Evolutionary conservation across 2,888 invertebrate genomes (phyloP).

Genomic region (Cristatella mucedo): DNA sequence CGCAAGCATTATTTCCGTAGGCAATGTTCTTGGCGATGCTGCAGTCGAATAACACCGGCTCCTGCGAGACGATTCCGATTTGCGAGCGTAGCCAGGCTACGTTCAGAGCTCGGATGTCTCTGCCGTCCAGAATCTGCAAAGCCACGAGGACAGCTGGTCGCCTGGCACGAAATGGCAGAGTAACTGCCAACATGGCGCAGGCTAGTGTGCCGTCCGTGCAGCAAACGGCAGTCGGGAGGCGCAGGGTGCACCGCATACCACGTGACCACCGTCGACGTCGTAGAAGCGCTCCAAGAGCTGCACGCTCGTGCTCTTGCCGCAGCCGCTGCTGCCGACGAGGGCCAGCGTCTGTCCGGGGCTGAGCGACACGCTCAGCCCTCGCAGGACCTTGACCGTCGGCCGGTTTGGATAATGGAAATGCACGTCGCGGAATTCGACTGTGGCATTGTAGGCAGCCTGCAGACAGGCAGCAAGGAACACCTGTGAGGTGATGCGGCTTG

Average conservation of each 20-base stretch:
- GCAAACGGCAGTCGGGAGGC: no score
- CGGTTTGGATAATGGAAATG: slow-evolving; percentile 30
- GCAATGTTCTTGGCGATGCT: slow-evolving; percentile 78
- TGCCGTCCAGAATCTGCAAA: slow-evolving; percentile 24
- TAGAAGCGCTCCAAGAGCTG: slow-evolving; percentile 36
- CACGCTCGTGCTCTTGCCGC: slow-evolving; percentile 34
- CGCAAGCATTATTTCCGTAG: slow-evolving; percentile 65
- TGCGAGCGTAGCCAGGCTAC: slow-evolving; percentile 53
- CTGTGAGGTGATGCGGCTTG: no score
- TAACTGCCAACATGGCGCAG: no score
- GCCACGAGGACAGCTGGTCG: slow-evolving; percentile 41
- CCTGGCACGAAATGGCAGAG: no score
- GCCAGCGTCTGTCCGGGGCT: slow-evolving; percentile 35
- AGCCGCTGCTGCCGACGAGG: slow-evolving; percentile 34
- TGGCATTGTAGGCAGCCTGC: slow-evolving; percentile 19
- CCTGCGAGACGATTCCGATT: slow-evolving; percentile 79
- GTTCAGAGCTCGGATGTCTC: slow-evolving; percentile 51
- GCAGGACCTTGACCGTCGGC: slow-evolving; percentile 26
- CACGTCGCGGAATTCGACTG: slow-evolving; percentile 16
- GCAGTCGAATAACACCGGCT: slow-evolving; percentile 73
- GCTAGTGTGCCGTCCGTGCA: no score
- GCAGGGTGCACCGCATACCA: slow-evolving; percentile 45
- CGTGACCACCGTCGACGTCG: slow-evolving; percentile 23
- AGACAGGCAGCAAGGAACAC: no score
- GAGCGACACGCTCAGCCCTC: slow-evolving; percentile 32